Evolutionary conservation across 2,888 invertebrate species (phyloP).

Genomic region (Harpalus rubripes): DNA sequence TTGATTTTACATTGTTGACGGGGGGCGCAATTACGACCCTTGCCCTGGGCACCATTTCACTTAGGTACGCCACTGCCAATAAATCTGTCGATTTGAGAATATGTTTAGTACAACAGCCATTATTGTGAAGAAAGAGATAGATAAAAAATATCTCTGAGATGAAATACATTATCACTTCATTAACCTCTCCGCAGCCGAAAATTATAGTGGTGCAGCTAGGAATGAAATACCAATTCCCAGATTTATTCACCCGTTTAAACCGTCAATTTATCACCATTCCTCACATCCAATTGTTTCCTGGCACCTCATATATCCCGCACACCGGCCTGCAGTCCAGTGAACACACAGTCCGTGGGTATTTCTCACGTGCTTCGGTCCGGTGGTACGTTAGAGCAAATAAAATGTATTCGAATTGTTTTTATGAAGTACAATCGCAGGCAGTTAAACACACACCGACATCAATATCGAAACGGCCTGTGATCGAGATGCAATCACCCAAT

Average conservation of each 20-base stretch:
- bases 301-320: constrained; percentile 44
- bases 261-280: constrained; percentile 46
- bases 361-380: constrained; percentile 22
- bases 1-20: no score
- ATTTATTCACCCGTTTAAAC: constrained; percentile 52
- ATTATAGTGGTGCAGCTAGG: not conserved
- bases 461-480: constrained; percentile 60
- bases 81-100: no score
- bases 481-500: constrained; percentile 59
- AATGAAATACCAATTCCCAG: constrained; percentile 47
- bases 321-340: not conserved
- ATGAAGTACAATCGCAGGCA: constrained; percentile 64
- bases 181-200: not conserved
- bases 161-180: constrained; percentile 20
- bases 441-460: constrained; percentile 65
- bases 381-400: constrained; percentile 50
- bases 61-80: no score
- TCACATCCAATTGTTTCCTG: constrained; percentile 47
- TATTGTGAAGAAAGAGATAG: no score
- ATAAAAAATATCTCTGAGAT: not conserved
- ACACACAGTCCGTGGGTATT: constrained; percentile 16
- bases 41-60: no score
- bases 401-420: constrained; percentile 62
- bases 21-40: no score
- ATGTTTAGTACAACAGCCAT: no score